Evolutionary conservation across 2,797 vertebrate genomes (phyloP), one percentile per base, ranked within the genome.

Genomic region (Hipposideros larvatus): DNA sequence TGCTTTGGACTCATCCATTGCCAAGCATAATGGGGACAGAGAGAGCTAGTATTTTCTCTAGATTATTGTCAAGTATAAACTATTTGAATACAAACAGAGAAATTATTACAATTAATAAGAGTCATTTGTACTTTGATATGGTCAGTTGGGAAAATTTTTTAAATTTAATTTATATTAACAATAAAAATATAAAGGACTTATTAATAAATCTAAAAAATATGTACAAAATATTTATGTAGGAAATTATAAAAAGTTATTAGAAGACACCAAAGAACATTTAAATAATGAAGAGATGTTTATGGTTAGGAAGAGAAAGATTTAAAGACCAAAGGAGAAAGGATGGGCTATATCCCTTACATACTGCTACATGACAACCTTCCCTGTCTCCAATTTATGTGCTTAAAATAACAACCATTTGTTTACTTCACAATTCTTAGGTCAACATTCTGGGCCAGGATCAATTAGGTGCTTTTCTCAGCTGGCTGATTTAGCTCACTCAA

Each of bases 401-500:
- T 88, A 59, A 77, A 92, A 91, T 48, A 82, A 37, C 28, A 82
- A 51, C 77, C 26, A 24, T 73, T 48, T 46, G 11, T 82, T 83
- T 79, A 66, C 65, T 91, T 91, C n/a, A 68, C 41, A 89, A 90
- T 68, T 90, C 61, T 77, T 59, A 68, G 21, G 70, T 57, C 57
- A 74, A 41, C n/a, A 66, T 16, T 87, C 57, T 48, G 24, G 57
- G 48, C 24, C 66, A 31, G 37, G 7, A 79, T 79, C 66, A 41
- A 65, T 1, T 55, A 31, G 73, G 18, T 48, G 11, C 10, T 86
- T 70, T 94, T 74, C 82, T 91, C 57, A 73, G 26, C 37, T 65
- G 74, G 24, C 43, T 94, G 11, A 26, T 51, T 77, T 86, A 79
- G 46, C 48, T 73, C 37, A 37, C 26, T 71, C n/a, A 8, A 13